phyloP scores from a whole-genome alignment of 2,113 vertebrate species.

The Podilymbus podiceps region DNA sequence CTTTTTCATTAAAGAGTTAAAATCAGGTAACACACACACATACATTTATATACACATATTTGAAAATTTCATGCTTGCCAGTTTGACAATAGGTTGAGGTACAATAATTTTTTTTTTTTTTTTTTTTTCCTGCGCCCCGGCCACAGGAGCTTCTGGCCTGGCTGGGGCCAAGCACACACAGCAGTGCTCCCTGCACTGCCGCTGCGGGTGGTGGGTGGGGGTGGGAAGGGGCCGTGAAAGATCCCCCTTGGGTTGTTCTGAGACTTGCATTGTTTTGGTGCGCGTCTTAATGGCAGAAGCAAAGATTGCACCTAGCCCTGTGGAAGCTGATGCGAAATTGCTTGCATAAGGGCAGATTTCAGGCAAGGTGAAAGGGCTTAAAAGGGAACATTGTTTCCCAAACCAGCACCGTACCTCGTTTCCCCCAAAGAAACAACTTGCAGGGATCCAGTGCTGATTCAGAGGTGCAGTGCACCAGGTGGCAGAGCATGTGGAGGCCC shows the following conservation, averaged over 20 bases:
- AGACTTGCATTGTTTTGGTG: rapidly evolving
- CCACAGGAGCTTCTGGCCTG: neutral
- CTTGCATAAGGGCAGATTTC: neutral
- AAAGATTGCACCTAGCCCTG: neutral
- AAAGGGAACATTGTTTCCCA: neutral
- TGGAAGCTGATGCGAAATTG: neutral
- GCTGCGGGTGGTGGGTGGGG: neutral
- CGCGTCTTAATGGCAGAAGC: rapidly evolving
- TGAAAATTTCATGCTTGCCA: neutral
- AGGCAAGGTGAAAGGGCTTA: neutral
- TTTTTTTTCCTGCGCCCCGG: too few relatives aligned
- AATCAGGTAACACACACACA: neutral
- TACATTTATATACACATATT: neutral
- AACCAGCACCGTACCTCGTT: neutral
- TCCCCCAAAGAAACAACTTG: too few relatives aligned
- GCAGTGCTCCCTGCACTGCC: neutral
- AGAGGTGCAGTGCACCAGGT: constrained; percentile 87
- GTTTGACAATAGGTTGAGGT: neutral
- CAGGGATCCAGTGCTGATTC: too few relatives aligned
- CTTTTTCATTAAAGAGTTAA: neutral
- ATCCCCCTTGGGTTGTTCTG: rapidly evolving
- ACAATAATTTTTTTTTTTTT: neutral
- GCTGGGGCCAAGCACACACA: neutral
- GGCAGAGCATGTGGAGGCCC: constrained; percentile 89
- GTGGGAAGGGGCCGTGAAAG: rapidly evolving